A percentile compares a stretch with the other conserved stretches of the same genome.
These are phyloP conservation scores for Pampusana beccarii DNA, from an alignment of 2,113 vertebrate genomes.

Conservation along the genomic window DNA sequence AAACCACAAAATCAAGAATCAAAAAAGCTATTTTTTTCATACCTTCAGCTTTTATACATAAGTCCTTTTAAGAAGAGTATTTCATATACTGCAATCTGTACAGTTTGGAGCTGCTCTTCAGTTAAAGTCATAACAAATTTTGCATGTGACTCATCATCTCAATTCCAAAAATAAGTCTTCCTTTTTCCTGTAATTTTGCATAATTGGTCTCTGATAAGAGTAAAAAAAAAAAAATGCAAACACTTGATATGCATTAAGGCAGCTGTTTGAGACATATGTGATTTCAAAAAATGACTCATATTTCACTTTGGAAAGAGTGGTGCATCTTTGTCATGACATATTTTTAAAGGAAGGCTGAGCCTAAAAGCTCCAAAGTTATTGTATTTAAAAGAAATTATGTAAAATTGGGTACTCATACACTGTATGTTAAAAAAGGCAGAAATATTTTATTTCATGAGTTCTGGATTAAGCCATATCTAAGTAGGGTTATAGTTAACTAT, in stretches of 20 bases:
- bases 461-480: not conserved
- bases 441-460: not conserved
- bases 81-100: not conserved
- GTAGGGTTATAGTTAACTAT: not conserved
- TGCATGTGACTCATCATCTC: constrained; percentile 42
- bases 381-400: not conserved
- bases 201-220: constrained; percentile 41
- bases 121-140: constrained; percentile 1
- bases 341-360: not conserved
- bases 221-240: constrained; percentile 16
- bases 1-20: not conserved
- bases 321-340: fast-evolving
- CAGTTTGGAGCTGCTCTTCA: not conserved
- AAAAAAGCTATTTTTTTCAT: not conserved
- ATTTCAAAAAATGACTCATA: not conserved
- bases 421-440: not conserved
- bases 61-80: not conserved
- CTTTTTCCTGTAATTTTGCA: constrained; percentile 41
- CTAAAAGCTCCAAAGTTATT: not conserved
- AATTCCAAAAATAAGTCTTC: constrained; percentile 44
- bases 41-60: not conserved
- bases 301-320: not conserved
- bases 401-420: not conserved
- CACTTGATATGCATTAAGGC: not conserved
- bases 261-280: constrained; percentile 28